These are phyloP conservation scores for Chloroclystis v-ata DNA, from an alignment of 2,888 invertebrate species.

Conservation along the genomic window DNA sequence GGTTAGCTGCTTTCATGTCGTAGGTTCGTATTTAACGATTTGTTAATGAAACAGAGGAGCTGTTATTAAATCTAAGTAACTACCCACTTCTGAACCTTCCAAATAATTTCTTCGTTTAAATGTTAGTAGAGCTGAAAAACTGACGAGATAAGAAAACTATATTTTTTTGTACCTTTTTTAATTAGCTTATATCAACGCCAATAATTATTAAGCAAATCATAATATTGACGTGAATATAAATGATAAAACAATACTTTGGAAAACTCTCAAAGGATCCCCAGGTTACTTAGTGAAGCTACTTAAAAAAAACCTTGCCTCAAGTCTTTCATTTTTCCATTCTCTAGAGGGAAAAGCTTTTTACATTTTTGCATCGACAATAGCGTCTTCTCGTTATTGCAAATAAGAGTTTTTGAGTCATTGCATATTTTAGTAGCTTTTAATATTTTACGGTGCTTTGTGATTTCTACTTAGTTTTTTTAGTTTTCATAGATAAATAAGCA, in stretches of 20 bases:
- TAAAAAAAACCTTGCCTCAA: slow-evolving; percentile 33
- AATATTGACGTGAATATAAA: no score
- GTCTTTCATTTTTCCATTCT: slow-evolving; percentile 36
- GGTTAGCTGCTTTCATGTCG: slow-evolving; percentile 20
- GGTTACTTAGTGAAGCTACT: slow-evolving; percentile 32
- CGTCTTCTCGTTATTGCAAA: slow-evolving; percentile 35
- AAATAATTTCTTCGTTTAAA: no score
- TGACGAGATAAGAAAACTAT: no score
- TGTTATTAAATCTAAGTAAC: no score
- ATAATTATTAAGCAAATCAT: no score
- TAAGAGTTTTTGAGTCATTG: slow-evolving; percentile 33
- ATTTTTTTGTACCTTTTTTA: no score
- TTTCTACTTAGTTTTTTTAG: no score
- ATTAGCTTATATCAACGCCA: no score
- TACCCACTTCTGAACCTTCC: no score
- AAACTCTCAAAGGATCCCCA: not conserved
- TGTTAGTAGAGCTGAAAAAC: no score
- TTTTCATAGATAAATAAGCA: no score
- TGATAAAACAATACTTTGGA: not conserved
- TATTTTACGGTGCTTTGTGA: not conserved
- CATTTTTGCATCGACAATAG: slow-evolving; percentile 40
- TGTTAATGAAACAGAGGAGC: no score
- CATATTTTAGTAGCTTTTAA: slow-evolving; percentile 21
- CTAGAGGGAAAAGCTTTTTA: slow-evolving; percentile 34
- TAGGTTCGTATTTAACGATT: slow-evolving; percentile 30